Evolutionary conservation across 2,113 vertebrate species (phyloP).

Genomic region (Otus sunia): DNA sequence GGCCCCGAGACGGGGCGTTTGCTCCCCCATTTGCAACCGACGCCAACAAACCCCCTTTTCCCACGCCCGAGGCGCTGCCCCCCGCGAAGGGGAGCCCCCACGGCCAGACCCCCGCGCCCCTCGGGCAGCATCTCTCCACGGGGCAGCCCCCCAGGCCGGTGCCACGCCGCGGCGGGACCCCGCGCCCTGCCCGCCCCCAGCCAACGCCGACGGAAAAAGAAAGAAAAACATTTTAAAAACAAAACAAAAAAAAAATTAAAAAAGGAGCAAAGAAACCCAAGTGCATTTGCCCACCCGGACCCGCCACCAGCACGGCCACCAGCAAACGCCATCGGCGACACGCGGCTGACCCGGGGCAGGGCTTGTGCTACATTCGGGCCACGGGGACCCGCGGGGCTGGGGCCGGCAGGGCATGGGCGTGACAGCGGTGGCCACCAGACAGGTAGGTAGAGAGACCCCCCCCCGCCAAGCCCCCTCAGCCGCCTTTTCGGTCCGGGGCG

Average conservation of each 20-base stretch:
- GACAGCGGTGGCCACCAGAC: neutral
- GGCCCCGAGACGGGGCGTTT: neutral
- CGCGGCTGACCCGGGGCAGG: neutral
- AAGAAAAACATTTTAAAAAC: neutral
- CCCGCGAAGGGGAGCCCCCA: neutral
- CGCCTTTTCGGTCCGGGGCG: neutral
- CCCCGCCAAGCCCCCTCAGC: neutral
- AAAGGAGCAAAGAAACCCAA: slow-evolving; percentile 40
- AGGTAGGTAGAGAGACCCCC: neutral
- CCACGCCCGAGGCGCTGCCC: fast-evolving
- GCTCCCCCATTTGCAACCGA: neutral
- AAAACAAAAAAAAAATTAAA: neutral
- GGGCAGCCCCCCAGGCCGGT: neutral
- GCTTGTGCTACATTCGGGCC: slow-evolving; percentile 60
- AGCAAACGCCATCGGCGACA: neutral
- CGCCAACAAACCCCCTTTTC: neutral
- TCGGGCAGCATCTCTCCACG: neutral
- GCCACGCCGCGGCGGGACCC: neutral
- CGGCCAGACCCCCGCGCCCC: neutral
- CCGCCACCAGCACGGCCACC: neutral
- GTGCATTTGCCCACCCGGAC: slow-evolving; percentile 38
- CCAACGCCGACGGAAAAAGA: neutral
- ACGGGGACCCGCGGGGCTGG: neutral
- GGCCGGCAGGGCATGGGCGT: neutral
- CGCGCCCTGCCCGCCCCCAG: neutral